Base-by-base conservation (phyloP, 1,140 invertebrate genomes). In the Agrypnia vestita region DNA sequence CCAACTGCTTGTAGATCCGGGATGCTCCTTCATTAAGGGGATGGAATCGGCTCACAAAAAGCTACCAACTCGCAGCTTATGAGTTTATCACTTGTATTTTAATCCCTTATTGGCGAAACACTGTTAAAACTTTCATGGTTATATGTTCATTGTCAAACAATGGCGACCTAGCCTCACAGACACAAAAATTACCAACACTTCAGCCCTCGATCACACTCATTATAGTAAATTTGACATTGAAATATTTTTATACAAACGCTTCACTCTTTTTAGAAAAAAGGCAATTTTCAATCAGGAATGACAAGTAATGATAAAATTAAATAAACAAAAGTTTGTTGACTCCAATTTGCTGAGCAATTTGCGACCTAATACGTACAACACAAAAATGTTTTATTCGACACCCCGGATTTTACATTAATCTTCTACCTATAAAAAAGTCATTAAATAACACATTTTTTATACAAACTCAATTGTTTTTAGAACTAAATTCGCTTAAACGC, bases 271-370 rank as follows among this genome's bases (percentile, higher is more conserved):
- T 46, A 47, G 13, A 47, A 21, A 76, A 61, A 75, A 47, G 15
- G 13, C 12, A 15, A 47, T 76, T 0, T 53, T 75, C 9, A 53
- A 78, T 56, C 11, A 67, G 61, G 76, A 78, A 78, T 78, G 76
- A 78, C 76, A 78, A 51, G 62, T 55, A 78, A 69, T 43, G 51
- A 64, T 84, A 75, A 76, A 87, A 85, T 87, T 86, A 87, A 88
- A 89, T 86, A 89, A 89, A 89, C 87, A 89, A 89, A 88, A 89
- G 86, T 89, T 89, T 89, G 88, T 89, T 89, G 88, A 89, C 87
- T 89, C 77, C 77, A 49, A 72, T 78, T 78, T 72, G 77, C 61
- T 73, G 67, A 72, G 67, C 67, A 73, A 78, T 72, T 78, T 78
- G 51, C 49, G 67, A 72, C 77, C 55, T 78, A 78, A 69, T 69